These are phyloP conservation scores for Camponotus floridanus DNA, from an alignment of 1,140 invertebrate species.

Conservation along the genomic window DNA sequence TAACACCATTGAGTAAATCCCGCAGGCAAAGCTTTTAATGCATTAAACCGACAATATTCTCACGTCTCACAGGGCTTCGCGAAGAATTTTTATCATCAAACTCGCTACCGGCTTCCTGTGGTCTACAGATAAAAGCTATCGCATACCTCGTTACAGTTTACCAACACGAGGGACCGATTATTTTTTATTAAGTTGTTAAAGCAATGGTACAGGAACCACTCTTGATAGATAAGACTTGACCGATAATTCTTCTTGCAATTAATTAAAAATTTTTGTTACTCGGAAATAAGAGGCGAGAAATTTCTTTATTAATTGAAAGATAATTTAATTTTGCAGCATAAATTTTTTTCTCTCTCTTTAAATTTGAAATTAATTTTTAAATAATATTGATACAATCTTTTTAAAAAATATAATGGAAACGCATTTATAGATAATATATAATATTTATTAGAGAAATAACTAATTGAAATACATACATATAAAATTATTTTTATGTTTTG, in stretches of 20 bases:
- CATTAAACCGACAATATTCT: constrained; percentile 28
- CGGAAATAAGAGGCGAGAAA: background rate
- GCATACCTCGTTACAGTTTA: constrained; percentile 53
- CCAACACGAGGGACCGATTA: constrained; percentile 16
- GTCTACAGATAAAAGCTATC: constrained; percentile 70
- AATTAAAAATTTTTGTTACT: background rate
- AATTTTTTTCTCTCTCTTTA: background rate
- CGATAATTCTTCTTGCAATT: constrained; percentile 44
- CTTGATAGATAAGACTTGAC: background rate
- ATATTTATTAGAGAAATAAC: constrained; percentile 5
- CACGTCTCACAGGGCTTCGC: constrained; percentile 43
- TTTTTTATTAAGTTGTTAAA: constrained; percentile 50
- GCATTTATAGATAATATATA: background rate
- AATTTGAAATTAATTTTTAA: constrained; percentile 16
- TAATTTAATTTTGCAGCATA: background rate
- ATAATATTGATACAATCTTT: background rate
- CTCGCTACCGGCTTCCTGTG: constrained; percentile 66
- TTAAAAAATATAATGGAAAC: background rate
- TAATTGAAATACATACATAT: background rate
- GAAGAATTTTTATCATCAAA: constrained; percentile 57
- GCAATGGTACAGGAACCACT: constrained; percentile 40
- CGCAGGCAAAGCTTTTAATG: background rate
- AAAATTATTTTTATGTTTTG: background rate
- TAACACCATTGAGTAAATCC: background rate
- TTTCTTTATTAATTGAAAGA: background rate